These are phyloP conservation scores for Ischnus inquisitorius DNA, from an alignment of 2,888 invertebrate genomes.

Conservation along the genomic window DNA sequence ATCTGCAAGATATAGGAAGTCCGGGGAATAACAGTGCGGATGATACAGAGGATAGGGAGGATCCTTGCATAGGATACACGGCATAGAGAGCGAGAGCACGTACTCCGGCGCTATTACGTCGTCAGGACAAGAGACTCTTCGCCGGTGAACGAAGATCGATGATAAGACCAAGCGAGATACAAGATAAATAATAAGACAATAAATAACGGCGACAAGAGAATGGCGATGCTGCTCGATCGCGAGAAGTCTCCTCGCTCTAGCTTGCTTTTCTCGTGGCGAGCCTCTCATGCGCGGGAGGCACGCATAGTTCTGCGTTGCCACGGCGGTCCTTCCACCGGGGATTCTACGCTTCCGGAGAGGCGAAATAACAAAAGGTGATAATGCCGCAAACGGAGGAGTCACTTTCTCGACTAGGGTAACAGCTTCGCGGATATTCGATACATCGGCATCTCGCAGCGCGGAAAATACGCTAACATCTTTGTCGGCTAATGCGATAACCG, in stretches of 20 bases:
- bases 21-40: conserved; percentile 46
- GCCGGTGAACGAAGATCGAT: conserved; percentile 72
- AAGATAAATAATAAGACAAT: conserved; percentile 75
- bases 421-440: neutral
- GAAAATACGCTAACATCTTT: too few species aligned
- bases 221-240: conserved; percentile 57
- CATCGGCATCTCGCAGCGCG: neutral
- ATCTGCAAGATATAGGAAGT: conserved; percentile 59
- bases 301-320: conserved; percentile 26
- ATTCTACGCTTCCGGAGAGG: conserved; percentile 48
- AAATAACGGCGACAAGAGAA: conserved; percentile 75
- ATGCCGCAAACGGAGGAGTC: neutral
- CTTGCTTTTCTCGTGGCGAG: neutral
- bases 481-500: too few species aligned
- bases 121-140: conserved; percentile 58
- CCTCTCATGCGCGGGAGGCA: conserved; percentile 11
- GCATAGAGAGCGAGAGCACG: conserved; percentile 22
- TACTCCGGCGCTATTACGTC: conserved; percentile 70
- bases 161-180: conserved; percentile 70
- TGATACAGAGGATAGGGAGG: conserved; percentile 35
- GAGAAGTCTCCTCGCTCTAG: conserved; percentile 13
- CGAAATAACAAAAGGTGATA: conserved; percentile 51
- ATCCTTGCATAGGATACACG: conserved; percentile 3
- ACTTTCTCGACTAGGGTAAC: neutral
- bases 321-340: conserved; percentile 29